Base-by-base conservation (phyloP, 2,113 vertebrate genomes). In the Camelus dromedarius region DNA sequence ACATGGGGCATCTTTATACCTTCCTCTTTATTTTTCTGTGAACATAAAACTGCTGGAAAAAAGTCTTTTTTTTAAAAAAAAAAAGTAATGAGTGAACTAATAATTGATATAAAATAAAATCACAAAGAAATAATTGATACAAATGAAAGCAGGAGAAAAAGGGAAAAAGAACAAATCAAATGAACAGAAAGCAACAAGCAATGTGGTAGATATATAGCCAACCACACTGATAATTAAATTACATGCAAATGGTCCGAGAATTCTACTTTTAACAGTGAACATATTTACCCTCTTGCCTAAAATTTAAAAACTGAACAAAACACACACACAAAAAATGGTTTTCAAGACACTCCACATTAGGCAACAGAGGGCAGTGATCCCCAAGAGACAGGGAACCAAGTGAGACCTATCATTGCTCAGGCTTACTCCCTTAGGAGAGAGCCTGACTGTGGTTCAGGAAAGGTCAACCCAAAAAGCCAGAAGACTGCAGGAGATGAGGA, bases 81-180 rank as follows among this genome's bases (percentile, higher is more conserved):
- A 86, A 86, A 30, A 26, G 46, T 46, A 86, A 35, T 6, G 35
- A 88, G 22, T 67, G 24, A 88, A 79, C 8, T 54, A 76, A 75
- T 70, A n/a, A 19, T 10, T 30, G 22, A 24, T 32, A 80, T 35
- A 82, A 90, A 96, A 76, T 91, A 32, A 90, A 82, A 82, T 77
- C 67, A 82, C 20, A 30, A 89, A 89, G 58, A 89, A 94, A 69
- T 89, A 64, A 91, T 54, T 52, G 92, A 95, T 76, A 91, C 38
- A 95, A 88, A 72, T 60, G 30, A 86, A 81, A 35, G 38, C 35
- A 93, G 22, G 70, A 62, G 50, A 15, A 75, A 56, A 48, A 89
- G 75, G 19, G 5, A 16, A 72, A 82, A 86, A 81, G 52, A 77
- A 72, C 26, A 95, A 72, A 82, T 56, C 67, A 42, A 83, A 50